Evolutionary conservation across 2,113 vertebrate species (phyloP), one percentile per base, ranked within the genome.

Genomic region (Saimiri boliviensis): DNA sequence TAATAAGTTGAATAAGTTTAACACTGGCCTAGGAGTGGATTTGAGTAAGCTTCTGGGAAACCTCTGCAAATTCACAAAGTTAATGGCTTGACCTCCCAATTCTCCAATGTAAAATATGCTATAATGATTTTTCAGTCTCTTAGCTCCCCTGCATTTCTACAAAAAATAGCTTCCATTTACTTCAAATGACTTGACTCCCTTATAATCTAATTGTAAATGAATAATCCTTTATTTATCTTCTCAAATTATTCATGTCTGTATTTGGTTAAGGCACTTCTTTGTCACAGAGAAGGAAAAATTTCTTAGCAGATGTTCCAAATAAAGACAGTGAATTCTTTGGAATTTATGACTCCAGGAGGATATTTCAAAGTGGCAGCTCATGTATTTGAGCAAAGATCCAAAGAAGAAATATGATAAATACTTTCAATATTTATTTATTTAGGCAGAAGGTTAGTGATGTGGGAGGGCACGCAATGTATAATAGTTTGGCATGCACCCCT

Each of bases 21-120:
- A 97, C 86, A 82, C 94, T 93, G 97, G 97, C 96, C 79, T 98
- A 97, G 92, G 86, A 97, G 89, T 97, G 86, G 92, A 97, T 98
- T 98, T 98, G 96, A 97, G 93, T 98, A 98, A 98, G 98, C 98
- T 98, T 98, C 97, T 98, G 98, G 97, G 98, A 98, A 98, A 98
- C 97, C 96, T 97, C 91, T 92, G 95, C 93, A 98, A 98, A 98
- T 98, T 97, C 98, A 97, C 97, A 97, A 97, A 98, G 98, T 98
- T 98, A 98, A 98, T 98, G 97, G 93, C 91, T 97, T 98, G 98
- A 98, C 97, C 96, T 98, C 95, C 84, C 54, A 98, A 98, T 98
- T 98, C 98, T 98, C 98, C 77, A 87, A 77, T 84, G 98, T 86
- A 98, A 98, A 98, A 99, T 98, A 97, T 89, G 95, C 98, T 98